Evolutionary conservation across 1,140 invertebrate genomes (phyloP), one percentile per base, ranked within the genome.

Genomic region (Drosophila pachea): DNA sequence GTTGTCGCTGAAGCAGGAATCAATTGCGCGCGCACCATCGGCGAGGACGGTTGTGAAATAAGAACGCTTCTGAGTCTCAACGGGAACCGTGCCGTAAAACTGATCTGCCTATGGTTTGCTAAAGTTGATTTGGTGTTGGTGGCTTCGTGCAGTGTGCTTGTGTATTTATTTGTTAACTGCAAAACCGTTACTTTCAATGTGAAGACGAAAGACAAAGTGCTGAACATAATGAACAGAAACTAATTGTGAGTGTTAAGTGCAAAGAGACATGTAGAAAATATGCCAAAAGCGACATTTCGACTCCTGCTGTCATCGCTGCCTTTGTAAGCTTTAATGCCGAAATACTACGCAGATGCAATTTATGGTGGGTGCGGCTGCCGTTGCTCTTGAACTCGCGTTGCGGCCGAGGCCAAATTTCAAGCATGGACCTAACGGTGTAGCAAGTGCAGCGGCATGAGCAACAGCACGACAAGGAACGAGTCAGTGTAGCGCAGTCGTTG

Each of bases 21-120:
- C 78, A 82, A 83, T 82, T 82, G 78, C 78, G 78, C 73, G 73
- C 79, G 74, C 71, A 68, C 81, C 81, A 68, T 79, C 73, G 60
- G 32, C 81, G 73, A 74, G 54, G 81, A 66, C 73, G 79, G 79
- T 84, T 73, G 79, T 75, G 70, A 38, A 32, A 40, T 55, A 53
- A 61, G 53, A 69, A 65, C 61, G 58, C 53, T 47, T 52, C 16
- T 49, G 31, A 33, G 14, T n/a, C 22, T 22, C 29, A 22, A 22
- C 43, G 65, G 56, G 65, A 49, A 16, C 42, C 32, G 38, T 42
- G 59, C 61, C 38, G 52, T 49, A 55, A 36, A 72, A 61, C 49
- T 68, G 50, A 72, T 61, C 50, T 16, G 32, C 48, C 63, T 45
- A 53, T 32, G 32, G 29, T 35, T 35, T 38, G 61, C 35, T 58